Conservation (phyloP, 1,140 invertebrate species). For the Drosophila carrolli region DNA sequence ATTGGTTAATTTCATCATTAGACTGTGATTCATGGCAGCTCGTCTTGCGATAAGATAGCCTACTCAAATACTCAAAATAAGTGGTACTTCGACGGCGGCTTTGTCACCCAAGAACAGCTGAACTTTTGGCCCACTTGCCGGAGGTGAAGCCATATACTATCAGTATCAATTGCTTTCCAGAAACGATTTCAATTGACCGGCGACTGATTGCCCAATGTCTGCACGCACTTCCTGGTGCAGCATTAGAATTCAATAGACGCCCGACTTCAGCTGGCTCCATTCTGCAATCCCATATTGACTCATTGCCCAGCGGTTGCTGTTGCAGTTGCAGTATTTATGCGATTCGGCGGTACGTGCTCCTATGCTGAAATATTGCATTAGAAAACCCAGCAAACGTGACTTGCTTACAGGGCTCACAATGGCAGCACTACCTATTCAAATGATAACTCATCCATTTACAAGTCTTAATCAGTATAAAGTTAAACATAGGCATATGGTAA, state of each 20-base stretch:
- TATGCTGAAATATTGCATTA: slow-evolving; percentile 63
- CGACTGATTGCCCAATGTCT: slow-evolving; percentile 40
- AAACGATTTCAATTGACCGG: slow-evolving; percentile 72
- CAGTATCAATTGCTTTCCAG: slow-evolving; percentile 63
- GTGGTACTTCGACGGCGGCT: slow-evolving; percentile 2
- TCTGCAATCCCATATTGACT: slow-evolving; percentile 28
- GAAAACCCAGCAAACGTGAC: slow-evolving; percentile 52
- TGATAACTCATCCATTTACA: not conserved
- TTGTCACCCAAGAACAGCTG: slow-evolving; percentile 18
- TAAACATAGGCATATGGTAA: not conserved
- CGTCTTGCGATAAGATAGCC: slow-evolving; percentile 51
- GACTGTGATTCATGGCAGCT: slow-evolving; percentile 20
- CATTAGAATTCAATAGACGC: slow-evolving; percentile 75
- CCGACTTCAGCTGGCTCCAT: slow-evolving; percentile 36
- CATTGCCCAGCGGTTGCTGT: slow-evolving; percentile 16
- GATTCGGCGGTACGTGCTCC: slow-evolving; percentile 61
- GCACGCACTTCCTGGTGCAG: slow-evolving; percentile 78
- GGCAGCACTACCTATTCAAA: not conserved
- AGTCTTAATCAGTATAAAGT: not conserved
- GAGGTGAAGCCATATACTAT: slow-evolving; percentile 37
- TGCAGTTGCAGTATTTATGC: slow-evolving; percentile 49
- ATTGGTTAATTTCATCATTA: slow-evolving; percentile 61
- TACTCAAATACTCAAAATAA: slow-evolving; percentile 1
- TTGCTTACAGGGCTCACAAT: slow-evolving; percentile 9
- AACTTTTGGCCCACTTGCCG: slow-evolving; percentile 73